phyloP scores from a whole-genome alignment of 2,113 vertebrate species.

The Lates calcarifer region DNA sequence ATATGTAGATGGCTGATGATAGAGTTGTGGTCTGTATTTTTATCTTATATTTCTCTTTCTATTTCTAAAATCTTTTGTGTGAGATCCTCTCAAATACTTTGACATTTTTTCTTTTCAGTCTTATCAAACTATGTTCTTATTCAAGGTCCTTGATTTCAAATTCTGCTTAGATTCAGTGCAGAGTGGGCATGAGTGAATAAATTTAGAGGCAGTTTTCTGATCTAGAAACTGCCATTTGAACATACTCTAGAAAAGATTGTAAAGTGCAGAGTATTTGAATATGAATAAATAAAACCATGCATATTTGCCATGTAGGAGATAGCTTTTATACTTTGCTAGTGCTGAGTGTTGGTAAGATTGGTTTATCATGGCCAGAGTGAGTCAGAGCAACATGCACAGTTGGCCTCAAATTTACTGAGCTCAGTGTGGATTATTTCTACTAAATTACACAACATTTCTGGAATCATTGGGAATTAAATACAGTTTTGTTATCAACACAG shows the following conservation, averaged over 20 bases:
- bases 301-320: neutral
- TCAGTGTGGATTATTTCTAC: neutral
- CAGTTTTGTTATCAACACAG: neutral
- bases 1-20: neutral
- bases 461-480: neutral
- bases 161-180: slow-evolving; percentile 35
- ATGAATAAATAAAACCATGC: slow-evolving; percentile 15
- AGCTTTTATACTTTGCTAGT: neutral
- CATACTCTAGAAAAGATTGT: neutral
- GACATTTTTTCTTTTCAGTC: slow-evolving; percentile 3
- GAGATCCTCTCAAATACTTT: neutral
- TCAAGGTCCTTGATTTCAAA: slow-evolving; percentile 31
- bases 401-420: neutral
- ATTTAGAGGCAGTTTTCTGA: slow-evolving; percentile 15
- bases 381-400: neutral
- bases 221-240: slow-evolving; percentile 1
- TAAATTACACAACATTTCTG: neutral
- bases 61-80: neutral
- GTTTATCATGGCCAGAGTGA: neutral
- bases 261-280: neutral
- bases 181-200: slow-evolving; percentile 40
- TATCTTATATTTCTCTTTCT: neutral
- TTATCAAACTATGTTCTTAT: neutral
- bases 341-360: neutral
- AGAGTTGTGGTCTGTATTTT: neutral